Conservation (phyloP, 2,113 vertebrate species). For the Mobula hypostoma region DNA sequence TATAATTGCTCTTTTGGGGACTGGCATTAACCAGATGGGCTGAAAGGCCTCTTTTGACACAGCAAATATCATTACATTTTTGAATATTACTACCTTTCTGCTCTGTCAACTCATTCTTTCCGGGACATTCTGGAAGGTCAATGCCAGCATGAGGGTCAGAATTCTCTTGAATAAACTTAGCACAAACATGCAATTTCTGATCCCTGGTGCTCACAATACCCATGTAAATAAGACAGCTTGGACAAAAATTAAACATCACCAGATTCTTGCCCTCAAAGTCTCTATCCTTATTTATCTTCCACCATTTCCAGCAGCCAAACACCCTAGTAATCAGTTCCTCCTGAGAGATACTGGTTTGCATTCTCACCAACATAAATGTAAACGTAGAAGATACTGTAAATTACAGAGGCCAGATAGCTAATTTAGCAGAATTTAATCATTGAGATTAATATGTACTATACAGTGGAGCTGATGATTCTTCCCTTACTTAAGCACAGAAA, state of each 20-base stretch:
- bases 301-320: neutral
- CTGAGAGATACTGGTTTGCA: neutral
- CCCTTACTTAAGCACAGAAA: no score
- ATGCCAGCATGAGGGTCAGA: neutral
- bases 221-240: neutral
- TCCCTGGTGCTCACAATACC: neutral
- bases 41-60: no score
- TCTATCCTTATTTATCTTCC: neutral
- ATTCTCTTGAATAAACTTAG: neutral
- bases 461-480: neutral
- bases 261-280: neutral
- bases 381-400: neutral
- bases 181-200: neutral
- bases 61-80: no score
- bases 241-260: neutral
- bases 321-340: neutral
- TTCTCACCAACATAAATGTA: neutral
- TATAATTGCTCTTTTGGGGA: no score
- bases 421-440: neutral
- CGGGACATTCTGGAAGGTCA: neutral
- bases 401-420: neutral
- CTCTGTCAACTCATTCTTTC: neutral
- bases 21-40: no score
- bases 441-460: neutral
- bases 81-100: neutral